Percentiles rank a stretch among this genome's conserved stretches.
These are phyloP conservation scores for Adoxophyes honmai DNA, from an alignment of 1,140 invertebrate species.

Conservation along the genomic window DNA sequence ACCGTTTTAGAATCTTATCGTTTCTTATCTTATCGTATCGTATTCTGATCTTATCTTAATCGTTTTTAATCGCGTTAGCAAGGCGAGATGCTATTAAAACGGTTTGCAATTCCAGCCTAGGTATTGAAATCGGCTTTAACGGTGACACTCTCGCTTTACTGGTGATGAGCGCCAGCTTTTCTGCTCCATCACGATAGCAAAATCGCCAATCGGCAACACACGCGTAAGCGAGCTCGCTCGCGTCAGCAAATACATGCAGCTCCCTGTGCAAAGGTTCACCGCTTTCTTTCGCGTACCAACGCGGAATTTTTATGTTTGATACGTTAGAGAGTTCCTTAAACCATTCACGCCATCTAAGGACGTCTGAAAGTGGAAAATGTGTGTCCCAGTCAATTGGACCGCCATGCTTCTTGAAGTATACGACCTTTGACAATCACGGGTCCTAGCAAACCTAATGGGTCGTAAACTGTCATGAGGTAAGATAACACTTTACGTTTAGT, in stretches of 20 bases:
- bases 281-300: constrained; percentile 12
- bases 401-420: constrained; percentile 47
- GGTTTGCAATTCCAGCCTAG: constrained; percentile 27
- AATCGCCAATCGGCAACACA: constrained; percentile 10
- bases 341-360: constrained; percentile 2
- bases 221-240: constrained; percentile 13
- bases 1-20: constrained; percentile 30
- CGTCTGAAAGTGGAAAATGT: not conserved
- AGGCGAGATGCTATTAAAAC: constrained; percentile 15
- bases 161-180: constrained; percentile 3
- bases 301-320: not conserved
- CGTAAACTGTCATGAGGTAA: too few relatives aligned
- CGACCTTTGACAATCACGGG: too few relatives aligned
- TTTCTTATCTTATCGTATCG: too few relatives aligned
- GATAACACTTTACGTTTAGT: too few relatives aligned
- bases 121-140: constrained; percentile 24
- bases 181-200: not conserved
- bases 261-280: constrained; percentile 1
- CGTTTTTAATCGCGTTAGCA: not conserved
- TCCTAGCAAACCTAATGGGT: too few relatives aligned
- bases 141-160: constrained; percentile 20
- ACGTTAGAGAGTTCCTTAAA: not conserved
- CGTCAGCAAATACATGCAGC: not conserved
- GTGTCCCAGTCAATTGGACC: constrained; percentile 49
- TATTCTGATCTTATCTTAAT: too few relatives aligned